Evolutionary conservation across 2,888 invertebrate species (phyloP), one percentile per base, ranked within the genome.

Genomic region (Hemaris fuciformis): DNA sequence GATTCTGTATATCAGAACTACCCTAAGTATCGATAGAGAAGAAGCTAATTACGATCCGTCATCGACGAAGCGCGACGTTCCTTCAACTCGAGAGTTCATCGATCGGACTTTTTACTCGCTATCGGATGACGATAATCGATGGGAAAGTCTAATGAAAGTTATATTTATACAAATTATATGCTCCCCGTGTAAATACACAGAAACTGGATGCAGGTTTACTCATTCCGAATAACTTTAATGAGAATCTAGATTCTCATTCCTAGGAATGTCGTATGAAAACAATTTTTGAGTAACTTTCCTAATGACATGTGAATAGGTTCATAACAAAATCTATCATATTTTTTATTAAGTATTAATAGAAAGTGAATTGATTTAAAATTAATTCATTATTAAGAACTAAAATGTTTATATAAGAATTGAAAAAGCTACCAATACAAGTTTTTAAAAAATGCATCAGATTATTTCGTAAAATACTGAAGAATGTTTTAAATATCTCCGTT

Each of bases 61-160:
- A 31, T 18, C 53, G 84, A 66, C 84, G 80, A 69, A 85, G 88
- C 91, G 90, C 70, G 77, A 87, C 90, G 92, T 90, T 86, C 89
- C 79, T 90, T 91, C 89, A 91, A 89, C 89, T 84, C 79, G 72
- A 71, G 71, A 74, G 89, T 88, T 88, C 89, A 86, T 83, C 84
- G 89, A 75, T 84, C 88, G 80, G 75, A n/a, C 80, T 82, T 84
- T 85, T 86, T 85, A 84, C 81, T 65, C 72, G 66, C 68, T 79
- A 84, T 87, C 83, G 71, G 77, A 83, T 85, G 76, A 77, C 81
- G 72, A 75, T 81, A 73, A 77, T 80, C 76, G 78, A 82, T 85
- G 84, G 83, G 86, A 88, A 88, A 86, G 84, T 84, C 64, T 69
- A 65, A 82, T 75, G 83, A 86, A 83, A 87, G 81, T 77, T 69